These are phyloP conservation scores for Melanocharis versteri DNA, from an alignment of 2,113 vertebrate species.

Conservation along the genomic window DNA sequence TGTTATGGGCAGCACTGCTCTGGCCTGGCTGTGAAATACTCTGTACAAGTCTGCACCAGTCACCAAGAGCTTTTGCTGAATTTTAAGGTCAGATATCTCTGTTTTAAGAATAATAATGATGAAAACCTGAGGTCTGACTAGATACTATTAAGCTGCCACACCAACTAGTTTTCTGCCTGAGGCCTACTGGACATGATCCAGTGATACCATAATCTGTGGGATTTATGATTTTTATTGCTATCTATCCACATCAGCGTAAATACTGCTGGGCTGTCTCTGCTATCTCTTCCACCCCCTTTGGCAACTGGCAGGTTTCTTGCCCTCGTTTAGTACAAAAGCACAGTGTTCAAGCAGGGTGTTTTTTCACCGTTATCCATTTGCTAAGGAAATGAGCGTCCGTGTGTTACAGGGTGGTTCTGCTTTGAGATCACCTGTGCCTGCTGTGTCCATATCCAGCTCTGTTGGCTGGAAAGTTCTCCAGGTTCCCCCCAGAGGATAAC, in stretches of 20 bases:
- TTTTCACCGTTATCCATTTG: not conserved
- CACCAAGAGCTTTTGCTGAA: not conserved
- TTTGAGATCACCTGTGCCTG: not conserved
- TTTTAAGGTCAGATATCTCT: not conserved
- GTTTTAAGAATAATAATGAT: not conserved
- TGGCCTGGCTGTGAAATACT: not conserved
- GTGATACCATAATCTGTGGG: constrained; percentile 72
- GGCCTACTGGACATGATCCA: constrained; percentile 49
- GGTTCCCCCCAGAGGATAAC: not conserved
- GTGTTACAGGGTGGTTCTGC: not conserved
- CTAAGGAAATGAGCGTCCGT: not conserved
- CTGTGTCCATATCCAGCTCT: not conserved
- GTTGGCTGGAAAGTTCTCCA: not conserved
- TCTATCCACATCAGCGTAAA: constrained; percentile 2
- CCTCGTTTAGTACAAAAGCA: not conserved
- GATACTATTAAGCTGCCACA: constrained; percentile 56
- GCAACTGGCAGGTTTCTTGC: not conserved
- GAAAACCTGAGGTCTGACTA: constrained; percentile 49
- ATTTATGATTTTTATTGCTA: constrained; percentile 51
- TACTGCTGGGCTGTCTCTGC: not conserved
- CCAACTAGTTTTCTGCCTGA: constrained; percentile 67
- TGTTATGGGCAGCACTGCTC: not conserved
- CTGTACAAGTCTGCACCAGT: not conserved
- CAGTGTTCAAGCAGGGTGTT: not conserved
- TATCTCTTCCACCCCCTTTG: not conserved